Evolutionary conservation across 1,140 invertebrate genomes (phyloP).

Genomic region (Camponotus vicinus): DNA sequence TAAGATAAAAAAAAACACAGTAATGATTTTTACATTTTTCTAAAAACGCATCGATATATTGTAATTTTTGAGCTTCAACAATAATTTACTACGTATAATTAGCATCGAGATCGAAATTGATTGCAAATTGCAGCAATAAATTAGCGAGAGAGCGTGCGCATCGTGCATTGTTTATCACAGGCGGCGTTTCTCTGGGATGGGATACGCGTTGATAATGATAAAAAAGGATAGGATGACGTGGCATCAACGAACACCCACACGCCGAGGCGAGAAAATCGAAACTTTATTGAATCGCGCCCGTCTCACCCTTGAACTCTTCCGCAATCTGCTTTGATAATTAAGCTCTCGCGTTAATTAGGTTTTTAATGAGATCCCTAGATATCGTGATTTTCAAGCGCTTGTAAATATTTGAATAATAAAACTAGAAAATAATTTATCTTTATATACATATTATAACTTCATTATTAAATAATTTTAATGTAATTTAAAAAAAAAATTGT

Average conservation of each 20-base stretch:
- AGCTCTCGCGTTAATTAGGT: neutral
- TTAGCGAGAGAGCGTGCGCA: neutral
- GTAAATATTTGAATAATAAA: neutral
- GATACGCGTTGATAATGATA: conserved; percentile 44
- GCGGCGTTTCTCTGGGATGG: neutral
- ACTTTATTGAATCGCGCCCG: conserved; percentile 9
- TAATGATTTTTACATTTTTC: neutral
- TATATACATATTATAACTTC: neutral
- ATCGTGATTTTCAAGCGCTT: neutral
- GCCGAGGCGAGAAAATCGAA: neutral
- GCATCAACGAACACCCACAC: conserved; percentile 8
- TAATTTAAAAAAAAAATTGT: neutral
- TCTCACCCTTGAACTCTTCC: neutral
- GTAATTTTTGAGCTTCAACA: neutral
- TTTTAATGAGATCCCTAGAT: neutral
- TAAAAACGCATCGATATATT: neutral
- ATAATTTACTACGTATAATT: neutral
- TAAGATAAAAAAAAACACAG: neutral
- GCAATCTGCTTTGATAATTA: neutral
- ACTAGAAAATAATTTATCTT: neutral
- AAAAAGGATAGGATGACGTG: conserved; percentile 10
- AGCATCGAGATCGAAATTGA: neutral
- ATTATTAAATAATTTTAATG: neutral
- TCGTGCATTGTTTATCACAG: neutral
- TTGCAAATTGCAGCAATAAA: neutral